These are phyloP conservation scores for Miichthys miiuy DNA, from an alignment of 2,797 vertebrate species.

Conservation along the genomic window DNA sequence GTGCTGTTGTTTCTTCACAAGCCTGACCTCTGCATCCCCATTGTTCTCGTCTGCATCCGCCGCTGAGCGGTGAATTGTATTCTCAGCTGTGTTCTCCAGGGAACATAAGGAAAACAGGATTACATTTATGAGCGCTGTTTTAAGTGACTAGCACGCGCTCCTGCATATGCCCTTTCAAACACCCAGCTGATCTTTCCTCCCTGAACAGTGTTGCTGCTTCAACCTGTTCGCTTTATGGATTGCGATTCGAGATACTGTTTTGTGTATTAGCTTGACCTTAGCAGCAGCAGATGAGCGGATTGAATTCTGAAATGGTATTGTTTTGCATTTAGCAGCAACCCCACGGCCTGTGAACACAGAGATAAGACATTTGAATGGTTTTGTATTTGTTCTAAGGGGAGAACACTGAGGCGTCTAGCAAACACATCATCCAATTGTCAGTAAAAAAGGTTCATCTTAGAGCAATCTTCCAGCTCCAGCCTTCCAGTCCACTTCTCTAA, in stretches of 20 bases:
- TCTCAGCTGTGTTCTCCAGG: constrained; percentile 17
- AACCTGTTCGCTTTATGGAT: constrained; percentile 58
- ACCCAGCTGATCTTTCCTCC: constrained; percentile 35
- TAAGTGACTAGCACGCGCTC: constrained; percentile 47
- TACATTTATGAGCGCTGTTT: constrained; percentile 55
- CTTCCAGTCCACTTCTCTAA: constrained; percentile 49
- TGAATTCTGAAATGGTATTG: constrained; percentile 49
- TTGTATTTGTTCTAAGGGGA: constrained; percentile 26
- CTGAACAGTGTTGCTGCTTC: constrained; percentile 30
- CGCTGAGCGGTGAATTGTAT: constrained; percentile 46
- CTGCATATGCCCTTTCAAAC: constrained; percentile 51
- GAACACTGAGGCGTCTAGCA: constrained; percentile 10
- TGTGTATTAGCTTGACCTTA: constrained; percentile 37
- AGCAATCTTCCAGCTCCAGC: constrained; percentile 41
- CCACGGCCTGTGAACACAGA: constrained; percentile 44
- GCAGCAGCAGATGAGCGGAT: constrained; percentile 21
- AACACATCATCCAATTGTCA: constrained; percentile 42
- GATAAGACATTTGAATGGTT: constrained; percentile 55
- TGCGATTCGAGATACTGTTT: constrained; percentile 41
- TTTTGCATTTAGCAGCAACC: constrained; percentile 55
- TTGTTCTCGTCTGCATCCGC: constrained; percentile 11
- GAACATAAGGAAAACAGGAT: constrained; percentile 44
- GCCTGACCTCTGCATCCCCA: constrained; percentile 56
- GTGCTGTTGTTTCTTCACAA: constrained; percentile 26
- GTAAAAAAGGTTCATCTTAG: constrained; percentile 31